phyloP scores from a whole-genome alignment of 2,797 vertebrate genomes.

The Peromyscus melanophrys region DNA sequence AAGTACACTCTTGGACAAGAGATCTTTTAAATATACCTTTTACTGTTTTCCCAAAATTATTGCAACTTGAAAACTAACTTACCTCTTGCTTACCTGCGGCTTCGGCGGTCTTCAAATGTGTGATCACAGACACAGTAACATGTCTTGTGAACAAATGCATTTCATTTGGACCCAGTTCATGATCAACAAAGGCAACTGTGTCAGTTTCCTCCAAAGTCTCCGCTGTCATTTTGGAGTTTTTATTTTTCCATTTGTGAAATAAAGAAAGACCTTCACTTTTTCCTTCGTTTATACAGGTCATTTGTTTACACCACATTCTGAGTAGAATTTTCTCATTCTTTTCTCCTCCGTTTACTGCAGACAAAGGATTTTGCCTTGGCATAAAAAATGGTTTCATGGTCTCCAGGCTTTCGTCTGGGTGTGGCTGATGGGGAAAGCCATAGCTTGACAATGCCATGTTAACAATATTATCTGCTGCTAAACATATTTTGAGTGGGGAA shows the following conservation, averaged over 20 bases:
- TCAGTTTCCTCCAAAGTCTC: slow-evolving; percentile 49
- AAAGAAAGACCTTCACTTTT: slow-evolving; percentile 48
- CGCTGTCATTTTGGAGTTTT: neutral
- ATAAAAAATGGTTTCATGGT: slow-evolving; percentile 80
- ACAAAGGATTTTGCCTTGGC: slow-evolving; percentile 47
- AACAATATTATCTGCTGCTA: slow-evolving; percentile 83
- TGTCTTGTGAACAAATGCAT: slow-evolving; percentile 83
- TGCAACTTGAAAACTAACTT: neutral
- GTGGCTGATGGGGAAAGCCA: slow-evolving; percentile 66
- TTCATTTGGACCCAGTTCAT: slow-evolving; percentile 83
- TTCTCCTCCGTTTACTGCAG: neutral
- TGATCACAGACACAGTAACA: slow-evolving; percentile 77
- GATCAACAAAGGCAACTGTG: slow-evolving; percentile 76
- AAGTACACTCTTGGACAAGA: neutral
- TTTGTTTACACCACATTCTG: slow-evolving; percentile 29
- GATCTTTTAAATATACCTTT: neutral
- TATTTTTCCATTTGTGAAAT: slow-evolving; percentile 69
- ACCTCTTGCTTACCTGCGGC: slow-evolving; percentile 73
- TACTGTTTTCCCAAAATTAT: neutral
- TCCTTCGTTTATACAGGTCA: neutral
- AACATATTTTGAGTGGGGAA: slow-evolving; percentile 80
- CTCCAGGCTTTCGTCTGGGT: slow-evolving; percentile 56
- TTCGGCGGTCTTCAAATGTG: slow-evolving; percentile 76
- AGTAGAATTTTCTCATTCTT: slow-evolving; percentile 11
- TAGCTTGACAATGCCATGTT: slow-evolving; percentile 78